A percentile compares a stretch with the other conserved stretches of the same genome.
These are phyloP conservation scores for Cryptus armator DNA, from an alignment of 2,888 invertebrate species.

Conservation along the genomic window DNA sequence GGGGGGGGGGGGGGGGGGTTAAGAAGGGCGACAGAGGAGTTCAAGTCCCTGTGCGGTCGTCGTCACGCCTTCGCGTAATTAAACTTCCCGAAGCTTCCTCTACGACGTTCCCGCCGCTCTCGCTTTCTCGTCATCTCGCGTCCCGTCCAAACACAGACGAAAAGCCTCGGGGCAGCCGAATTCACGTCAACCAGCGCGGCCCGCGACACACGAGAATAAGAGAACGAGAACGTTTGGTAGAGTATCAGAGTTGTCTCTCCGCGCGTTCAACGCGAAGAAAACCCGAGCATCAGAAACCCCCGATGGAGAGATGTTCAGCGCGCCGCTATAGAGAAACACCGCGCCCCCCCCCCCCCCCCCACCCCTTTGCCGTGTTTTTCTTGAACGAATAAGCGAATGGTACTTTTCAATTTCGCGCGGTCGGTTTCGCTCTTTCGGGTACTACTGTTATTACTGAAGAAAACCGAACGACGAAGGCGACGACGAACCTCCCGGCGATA, in stretches of 20 bases:
- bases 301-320: background rate
- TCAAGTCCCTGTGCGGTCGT: slow-evolving; percentile 71
- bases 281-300: background rate
- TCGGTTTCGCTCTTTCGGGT: slow-evolving; percentile 26
- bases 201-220: background rate
- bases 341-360: too few species aligned
- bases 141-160: slow-evolving; percentile 71
- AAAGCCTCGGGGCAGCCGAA: slow-evolving; percentile 64
- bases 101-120: slow-evolving; percentile 59
- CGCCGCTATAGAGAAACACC: background rate
- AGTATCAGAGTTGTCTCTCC: background rate
- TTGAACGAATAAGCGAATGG: slow-evolving; percentile 54
- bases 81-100: slow-evolving; percentile 76
- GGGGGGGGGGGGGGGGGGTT: background rate
- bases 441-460: slow-evolving; percentile 43
- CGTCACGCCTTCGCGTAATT: slow-evolving; percentile 80
- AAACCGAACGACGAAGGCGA: slow-evolving; percentile 8
- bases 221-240: background rate
- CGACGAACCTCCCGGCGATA: slow-evolving; percentile 37
- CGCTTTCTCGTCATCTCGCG: background rate
- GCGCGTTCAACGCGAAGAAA: slow-evolving; percentile 6
- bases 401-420: slow-evolving; percentile 64
- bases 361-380: slow-evolving; percentile 49
- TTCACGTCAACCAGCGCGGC: slow-evolving; percentile 7
- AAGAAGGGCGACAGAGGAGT: slow-evolving; percentile 15